Evolutionary conservation across 2,113 vertebrate genomes (phyloP).

Genomic region (Malurus alboscapulatus): DNA sequence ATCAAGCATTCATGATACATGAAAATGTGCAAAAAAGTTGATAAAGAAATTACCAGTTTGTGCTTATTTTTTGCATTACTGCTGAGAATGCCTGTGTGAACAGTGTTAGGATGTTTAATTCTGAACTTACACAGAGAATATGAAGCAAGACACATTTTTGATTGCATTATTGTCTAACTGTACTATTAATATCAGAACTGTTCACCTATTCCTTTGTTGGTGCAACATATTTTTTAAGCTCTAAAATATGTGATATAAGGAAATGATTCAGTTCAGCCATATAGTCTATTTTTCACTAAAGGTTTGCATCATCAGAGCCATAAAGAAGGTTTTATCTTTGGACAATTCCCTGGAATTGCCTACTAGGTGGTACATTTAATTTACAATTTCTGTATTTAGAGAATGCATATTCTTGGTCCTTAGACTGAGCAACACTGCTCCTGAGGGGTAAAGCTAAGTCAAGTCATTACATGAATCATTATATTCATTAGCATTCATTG

Average conservation of each 20-base stretch:
- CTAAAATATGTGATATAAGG: neutral
- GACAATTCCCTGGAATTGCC: neutral
- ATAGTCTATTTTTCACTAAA: neutral
- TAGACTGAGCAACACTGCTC: neutral
- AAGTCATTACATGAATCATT: neutral
- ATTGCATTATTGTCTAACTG: neutral
- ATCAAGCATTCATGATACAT: neutral
- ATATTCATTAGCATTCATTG: neutral
- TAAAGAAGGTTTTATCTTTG: neutral
- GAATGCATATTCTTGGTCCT: rapidly evolving
- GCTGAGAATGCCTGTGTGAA: neutral
- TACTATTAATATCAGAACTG: neutral
- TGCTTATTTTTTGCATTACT: neutral
- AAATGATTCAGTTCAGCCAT: neutral
- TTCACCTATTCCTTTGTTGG: neutral
- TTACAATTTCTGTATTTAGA: neutral
- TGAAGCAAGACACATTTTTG: neutral
- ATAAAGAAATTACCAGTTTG: neutral
- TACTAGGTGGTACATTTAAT: neutral
- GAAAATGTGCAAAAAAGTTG: neutral
- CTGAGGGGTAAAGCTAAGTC: neutral
- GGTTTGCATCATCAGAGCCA: neutral
- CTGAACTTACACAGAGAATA: neutral
- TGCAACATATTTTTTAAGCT: neutral
- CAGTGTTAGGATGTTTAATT: neutral